Evolutionary conservation across 2,888 invertebrate genomes (phyloP).

Genomic region (Sialis fuliginosa): DNA sequence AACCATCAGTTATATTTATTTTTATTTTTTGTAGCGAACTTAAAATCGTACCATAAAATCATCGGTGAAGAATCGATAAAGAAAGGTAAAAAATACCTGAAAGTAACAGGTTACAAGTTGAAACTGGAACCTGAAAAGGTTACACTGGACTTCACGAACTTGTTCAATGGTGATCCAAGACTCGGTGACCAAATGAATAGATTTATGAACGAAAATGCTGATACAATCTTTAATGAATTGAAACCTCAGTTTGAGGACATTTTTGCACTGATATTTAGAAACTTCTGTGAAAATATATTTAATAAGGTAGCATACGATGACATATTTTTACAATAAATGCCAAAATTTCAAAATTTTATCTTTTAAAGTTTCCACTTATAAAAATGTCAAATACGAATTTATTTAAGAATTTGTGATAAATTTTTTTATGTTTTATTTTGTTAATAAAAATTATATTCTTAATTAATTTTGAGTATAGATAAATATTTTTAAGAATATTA

Average conservation of each 20-base stretch:
- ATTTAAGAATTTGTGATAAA: neutral
- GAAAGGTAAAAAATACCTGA: constrained; percentile 45
- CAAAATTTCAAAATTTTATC: neutral
- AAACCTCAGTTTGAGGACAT: constrained; percentile 49
- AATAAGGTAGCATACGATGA: constrained; percentile 46
- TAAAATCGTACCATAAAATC: constrained; percentile 42
- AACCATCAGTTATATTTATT: too few species aligned
- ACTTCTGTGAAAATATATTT: constrained; percentile 48
- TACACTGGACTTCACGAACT: constrained; percentile 42
- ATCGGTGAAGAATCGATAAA: constrained; percentile 39
- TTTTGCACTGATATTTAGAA: constrained; percentile 44
- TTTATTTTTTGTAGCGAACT: constrained; percentile 31
- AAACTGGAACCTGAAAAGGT: constrained; percentile 43
- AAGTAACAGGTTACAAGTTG: constrained; percentile 40
- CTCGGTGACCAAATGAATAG: neutral
- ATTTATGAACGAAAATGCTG: neutral
- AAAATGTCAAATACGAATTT: neutral
- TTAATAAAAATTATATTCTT: too few species aligned
- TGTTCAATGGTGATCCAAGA: constrained; percentile 25
- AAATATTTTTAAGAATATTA: too few species aligned
- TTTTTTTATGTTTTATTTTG: too few species aligned
- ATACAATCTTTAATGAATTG: constrained; percentile 17
- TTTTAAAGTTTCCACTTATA: too few species aligned
- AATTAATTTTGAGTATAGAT: too few species aligned
- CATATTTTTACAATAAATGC: constrained; percentile 30